Evolutionary conservation across 2,113 vertebrate species (phyloP).

Genomic region (Cyrtonyx montezumae): DNA sequence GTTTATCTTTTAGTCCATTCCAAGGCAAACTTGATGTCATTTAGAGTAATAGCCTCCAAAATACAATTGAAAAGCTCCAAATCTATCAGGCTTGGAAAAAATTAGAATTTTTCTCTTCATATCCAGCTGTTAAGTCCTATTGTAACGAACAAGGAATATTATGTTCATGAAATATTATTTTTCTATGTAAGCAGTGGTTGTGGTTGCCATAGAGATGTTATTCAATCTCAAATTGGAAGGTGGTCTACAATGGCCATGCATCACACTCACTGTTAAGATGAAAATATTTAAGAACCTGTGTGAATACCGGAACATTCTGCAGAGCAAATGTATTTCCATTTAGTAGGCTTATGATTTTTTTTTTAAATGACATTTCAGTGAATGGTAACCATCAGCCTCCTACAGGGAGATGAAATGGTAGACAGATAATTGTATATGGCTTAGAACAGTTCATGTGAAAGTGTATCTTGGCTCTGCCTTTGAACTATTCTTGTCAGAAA

Average conservation of each 20-base stretch:
- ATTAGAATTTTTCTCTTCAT: not conserved
- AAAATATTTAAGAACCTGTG: not conserved
- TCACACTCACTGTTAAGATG: not conserved
- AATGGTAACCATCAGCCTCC: not conserved
- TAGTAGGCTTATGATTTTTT: not conserved
- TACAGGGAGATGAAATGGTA: not conserved
- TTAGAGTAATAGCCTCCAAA: not conserved
- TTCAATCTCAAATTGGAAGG: not conserved
- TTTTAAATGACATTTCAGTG: not conserved
- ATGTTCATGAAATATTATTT: not conserved
- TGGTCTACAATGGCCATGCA: not conserved
- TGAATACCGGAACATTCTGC: not conserved
- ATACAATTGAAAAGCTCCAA: not conserved
- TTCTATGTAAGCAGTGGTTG: not conserved
- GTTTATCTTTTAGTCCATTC: not conserved
- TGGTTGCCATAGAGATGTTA: constrained; percentile 44
- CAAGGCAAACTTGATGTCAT: not conserved
- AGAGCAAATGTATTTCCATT: not conserved
- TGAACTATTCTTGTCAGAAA: not conserved
- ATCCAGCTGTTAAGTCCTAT: not conserved
- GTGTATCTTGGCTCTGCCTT: not conserved
- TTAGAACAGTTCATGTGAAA: not conserved
- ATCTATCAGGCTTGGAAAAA: not conserved
- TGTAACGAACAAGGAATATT: not conserved
- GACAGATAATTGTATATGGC: not conserved